Percentiles rank a stretch among this genome's conserved stretches.
phyloP scores from a whole-genome alignment of 2,888 invertebrate species.

The Yponomeuta sedellus region DNA sequence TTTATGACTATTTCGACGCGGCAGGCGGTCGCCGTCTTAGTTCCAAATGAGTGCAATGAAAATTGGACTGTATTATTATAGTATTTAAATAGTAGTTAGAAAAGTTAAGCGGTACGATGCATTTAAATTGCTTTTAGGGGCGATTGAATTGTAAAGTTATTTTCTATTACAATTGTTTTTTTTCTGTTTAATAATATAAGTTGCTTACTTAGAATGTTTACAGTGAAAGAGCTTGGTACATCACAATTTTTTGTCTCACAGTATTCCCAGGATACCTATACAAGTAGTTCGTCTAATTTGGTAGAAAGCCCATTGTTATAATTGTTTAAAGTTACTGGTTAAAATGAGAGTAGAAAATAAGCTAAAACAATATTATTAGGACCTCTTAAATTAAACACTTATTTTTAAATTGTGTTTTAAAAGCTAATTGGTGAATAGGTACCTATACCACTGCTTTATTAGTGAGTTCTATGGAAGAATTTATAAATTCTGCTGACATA shows the following conservation, averaged over 20 bases:
- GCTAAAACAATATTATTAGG: slow-evolving; percentile 21
- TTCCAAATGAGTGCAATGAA: slow-evolving; percentile 62
- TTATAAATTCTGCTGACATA: too few relatives aligned
- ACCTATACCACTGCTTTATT: too few relatives aligned
- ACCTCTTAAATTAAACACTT: not conserved
- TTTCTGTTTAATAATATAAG: not conserved
- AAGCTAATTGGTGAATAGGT: too few relatives aligned
- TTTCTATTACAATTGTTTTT: not conserved
- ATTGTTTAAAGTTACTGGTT: slow-evolving; percentile 25
- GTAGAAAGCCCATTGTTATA: not conserved
- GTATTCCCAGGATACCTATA: too few relatives aligned
- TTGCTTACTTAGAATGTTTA: not conserved
- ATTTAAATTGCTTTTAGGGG: slow-evolving; percentile 63
- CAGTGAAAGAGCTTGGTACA: too few relatives aligned
- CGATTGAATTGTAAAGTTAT: slow-evolving; percentile 7
- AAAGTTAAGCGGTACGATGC: slow-evolving; percentile 64
- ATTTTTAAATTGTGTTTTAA: too few relatives aligned
- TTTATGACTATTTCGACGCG: slow-evolving; percentile 40
- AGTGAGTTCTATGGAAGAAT: too few relatives aligned
- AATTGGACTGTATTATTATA: slow-evolving; percentile 55
- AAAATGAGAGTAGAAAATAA: slow-evolving; percentile 39
- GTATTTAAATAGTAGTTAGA: slow-evolving; percentile 58
- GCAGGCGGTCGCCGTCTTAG: slow-evolving; percentile 32
- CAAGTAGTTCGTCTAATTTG: too few relatives aligned
- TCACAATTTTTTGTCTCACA: too few relatives aligned